Percentiles rank a stretch among this genome's conserved stretches.
Conservation (phyloP, 2,888 invertebrate species). For the Neoascia interrupta region DNA sequence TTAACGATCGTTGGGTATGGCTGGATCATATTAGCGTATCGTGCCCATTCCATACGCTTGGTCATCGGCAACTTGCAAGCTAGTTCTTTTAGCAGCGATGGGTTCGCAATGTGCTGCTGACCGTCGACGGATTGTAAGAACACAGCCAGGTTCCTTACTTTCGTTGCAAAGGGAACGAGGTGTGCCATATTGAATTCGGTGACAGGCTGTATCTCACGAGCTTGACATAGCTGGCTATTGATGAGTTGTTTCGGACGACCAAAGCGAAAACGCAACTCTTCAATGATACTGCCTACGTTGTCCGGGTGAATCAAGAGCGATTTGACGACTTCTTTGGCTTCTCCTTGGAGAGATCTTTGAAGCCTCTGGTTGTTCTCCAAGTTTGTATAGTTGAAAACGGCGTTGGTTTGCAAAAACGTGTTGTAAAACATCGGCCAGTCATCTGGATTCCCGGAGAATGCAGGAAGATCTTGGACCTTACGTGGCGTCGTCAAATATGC, state of each 20-base stretch:
- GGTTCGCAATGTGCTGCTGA: constrained; percentile 50
- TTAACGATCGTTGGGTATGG: constrained; percentile 8
- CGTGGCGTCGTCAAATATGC: too few relatives aligned
- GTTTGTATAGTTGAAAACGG: constrained; percentile 40
- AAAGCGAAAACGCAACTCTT: constrained; percentile 42
- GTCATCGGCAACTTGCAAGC: constrained; percentile 6
- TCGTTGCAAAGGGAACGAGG: constrained; percentile 53
- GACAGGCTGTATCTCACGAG: constrained; percentile 40
- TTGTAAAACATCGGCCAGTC: constrained; percentile 59
- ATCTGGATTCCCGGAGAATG: constrained; percentile 49
- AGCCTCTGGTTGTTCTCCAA: constrained; percentile 55
- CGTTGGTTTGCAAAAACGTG: constrained; percentile 39
- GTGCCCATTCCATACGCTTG: constrained; percentile 7
- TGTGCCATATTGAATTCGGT: constrained; percentile 34
- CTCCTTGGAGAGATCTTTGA: constrained; percentile 45
- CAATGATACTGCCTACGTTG: constrained; percentile 21
- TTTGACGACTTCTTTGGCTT: too few relatives aligned
- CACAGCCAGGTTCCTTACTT: constrained; percentile 32
- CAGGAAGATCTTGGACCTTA: constrained; percentile 50
- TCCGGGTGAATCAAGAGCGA: constrained; percentile 48
- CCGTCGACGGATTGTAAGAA: constrained; percentile 40
- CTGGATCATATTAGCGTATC: neutral
- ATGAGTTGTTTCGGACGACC: constrained; percentile 61
- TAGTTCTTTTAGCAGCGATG: constrained; percentile 15
- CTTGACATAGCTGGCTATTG: constrained; percentile 45